These are phyloP conservation scores for Dicyrtomina minuta DNA, from an alignment of 2,888 invertebrate genomes.

Conservation along the genomic window DNA sequence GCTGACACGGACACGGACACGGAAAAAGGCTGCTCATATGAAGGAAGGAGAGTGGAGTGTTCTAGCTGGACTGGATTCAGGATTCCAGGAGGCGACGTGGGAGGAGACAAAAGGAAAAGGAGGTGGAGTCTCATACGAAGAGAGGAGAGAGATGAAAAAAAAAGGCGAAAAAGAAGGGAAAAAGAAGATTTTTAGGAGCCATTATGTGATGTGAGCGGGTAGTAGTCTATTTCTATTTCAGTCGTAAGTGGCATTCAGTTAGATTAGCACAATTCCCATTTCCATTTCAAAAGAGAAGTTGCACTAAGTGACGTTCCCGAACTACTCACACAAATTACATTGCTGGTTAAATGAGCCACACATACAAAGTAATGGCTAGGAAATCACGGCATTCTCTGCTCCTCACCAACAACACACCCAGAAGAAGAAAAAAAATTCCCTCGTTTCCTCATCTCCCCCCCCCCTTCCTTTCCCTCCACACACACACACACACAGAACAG, in stretches of 20 bases:
- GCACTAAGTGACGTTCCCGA: constrained; percentile 38
- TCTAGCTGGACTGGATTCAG: no score
- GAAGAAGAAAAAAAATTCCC: constrained; percentile 15
- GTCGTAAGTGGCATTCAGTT: constrained; percentile 42
- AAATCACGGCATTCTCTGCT: constrained; percentile 38
- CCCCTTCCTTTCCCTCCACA: constrained; percentile 2
- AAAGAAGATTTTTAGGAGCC: constrained; percentile 37
- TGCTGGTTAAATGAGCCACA: constrained; percentile 45
- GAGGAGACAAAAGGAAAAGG: background rate
- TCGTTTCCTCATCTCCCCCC: constrained; percentile 8
- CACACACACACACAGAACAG: background rate
- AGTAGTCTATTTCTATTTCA: constrained; percentile 33
- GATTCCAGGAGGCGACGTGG: background rate
- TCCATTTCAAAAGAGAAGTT: constrained; percentile 41
- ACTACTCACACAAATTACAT: constrained; percentile 43
- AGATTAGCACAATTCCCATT: constrained; percentile 41
- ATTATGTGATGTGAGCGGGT: constrained; percentile 40
- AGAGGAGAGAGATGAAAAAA: constrained; percentile 22
- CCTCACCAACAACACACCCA: constrained; percentile 14
- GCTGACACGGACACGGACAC: background rate
- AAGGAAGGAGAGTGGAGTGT: constrained; percentile 1
- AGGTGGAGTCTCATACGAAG: constrained; percentile 4
- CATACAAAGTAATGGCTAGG: constrained; percentile 43
- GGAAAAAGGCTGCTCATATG: background rate
- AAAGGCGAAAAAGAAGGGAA: constrained; percentile 19